A percentile compares a stretch with the other conserved stretches of the same genome.
phyloP scores from a whole-genome alignment of 2,797 vertebrate species.

The Thaleichthys pacificus region DNA sequence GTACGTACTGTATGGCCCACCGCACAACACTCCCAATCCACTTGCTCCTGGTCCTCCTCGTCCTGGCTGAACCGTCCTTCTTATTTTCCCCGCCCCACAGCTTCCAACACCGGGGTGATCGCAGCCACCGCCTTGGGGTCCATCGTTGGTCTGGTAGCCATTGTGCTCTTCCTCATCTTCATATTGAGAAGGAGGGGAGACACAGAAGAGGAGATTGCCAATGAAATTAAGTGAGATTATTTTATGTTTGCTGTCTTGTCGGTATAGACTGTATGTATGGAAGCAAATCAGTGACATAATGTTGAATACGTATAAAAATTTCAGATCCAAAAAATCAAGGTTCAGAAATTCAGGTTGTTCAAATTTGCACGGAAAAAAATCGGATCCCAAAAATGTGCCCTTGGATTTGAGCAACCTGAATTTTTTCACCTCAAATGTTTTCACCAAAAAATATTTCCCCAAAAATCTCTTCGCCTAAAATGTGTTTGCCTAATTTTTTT shows the following conservation, averaged over 20 bases:
- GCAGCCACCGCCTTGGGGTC: constrained; percentile 85
- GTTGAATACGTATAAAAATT: no score
- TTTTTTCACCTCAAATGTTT: no score
- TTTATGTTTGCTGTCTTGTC: background rate
- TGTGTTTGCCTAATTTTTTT: no score
- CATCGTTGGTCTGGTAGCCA: constrained; percentile 79
- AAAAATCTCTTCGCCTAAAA: no score
- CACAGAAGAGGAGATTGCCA: constrained; percentile 85
- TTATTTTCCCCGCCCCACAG: constrained; percentile 55
- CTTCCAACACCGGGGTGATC: constrained; percentile 78
- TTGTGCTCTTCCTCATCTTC: constrained; percentile 78
- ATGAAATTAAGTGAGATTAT: constrained; percentile 92
- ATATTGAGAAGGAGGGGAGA: constrained; percentile 78
- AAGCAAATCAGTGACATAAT: no score
- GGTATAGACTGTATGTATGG: no score
- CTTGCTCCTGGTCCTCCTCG: background rate
- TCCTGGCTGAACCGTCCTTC: background rate
- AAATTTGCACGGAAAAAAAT: no score
- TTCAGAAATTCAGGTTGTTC: no score
- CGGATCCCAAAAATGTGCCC: no score
- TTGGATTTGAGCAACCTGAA: no score
- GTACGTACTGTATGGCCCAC: constrained; percentile 70
- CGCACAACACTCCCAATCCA: background rate
- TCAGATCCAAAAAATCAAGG: no score
- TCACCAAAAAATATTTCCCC: no score